A percentile compares a stretch with the other conserved stretches of the same genome.
phyloP scores from a whole-genome alignment of 1,140 invertebrate species.

The Archivesica marissinica region DNA sequence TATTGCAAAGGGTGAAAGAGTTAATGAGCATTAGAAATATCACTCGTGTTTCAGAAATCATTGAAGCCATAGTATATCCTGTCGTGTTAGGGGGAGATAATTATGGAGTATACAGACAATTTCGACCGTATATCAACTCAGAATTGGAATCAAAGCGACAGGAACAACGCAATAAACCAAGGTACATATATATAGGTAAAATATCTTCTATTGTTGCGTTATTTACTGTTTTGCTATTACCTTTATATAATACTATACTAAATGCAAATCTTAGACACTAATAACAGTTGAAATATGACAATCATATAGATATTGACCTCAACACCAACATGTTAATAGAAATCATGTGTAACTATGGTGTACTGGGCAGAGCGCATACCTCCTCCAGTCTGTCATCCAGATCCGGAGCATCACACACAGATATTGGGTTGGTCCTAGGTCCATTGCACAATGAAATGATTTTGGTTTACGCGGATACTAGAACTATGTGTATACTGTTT shows the following conservation, averaged over 20 bases:
- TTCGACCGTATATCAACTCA: slow-evolving; percentile 22
- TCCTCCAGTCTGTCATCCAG: no score
- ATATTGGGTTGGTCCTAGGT: neutral
- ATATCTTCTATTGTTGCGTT: no score
- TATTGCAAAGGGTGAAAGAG: no score
- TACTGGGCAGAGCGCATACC: no score
- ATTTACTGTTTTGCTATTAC: no score
- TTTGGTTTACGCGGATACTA: neutral
- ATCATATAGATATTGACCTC: no score
- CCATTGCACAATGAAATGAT: neutral
- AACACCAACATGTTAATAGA: no score
- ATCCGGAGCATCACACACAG: neutral
- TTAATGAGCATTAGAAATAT: no score
- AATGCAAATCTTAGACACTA: no score
- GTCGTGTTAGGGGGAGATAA: slow-evolving; percentile 19
- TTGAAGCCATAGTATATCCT: slow-evolving; percentile 30
- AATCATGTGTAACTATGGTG: no score
- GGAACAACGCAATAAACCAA: slow-evolving; percentile 1
- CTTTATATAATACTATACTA: no score
- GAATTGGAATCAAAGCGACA: slow-evolving; percentile 11
- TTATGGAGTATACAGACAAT: slow-evolving; percentile 42
- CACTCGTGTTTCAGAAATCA: slow-evolving; percentile 16
- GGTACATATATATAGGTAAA: slow-evolving; percentile 5
- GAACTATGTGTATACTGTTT: neutral
- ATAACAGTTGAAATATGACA: no score